Conservation (phyloP, 2,797 vertebrate genomes). For the Etheostoma perlongum region DNA sequence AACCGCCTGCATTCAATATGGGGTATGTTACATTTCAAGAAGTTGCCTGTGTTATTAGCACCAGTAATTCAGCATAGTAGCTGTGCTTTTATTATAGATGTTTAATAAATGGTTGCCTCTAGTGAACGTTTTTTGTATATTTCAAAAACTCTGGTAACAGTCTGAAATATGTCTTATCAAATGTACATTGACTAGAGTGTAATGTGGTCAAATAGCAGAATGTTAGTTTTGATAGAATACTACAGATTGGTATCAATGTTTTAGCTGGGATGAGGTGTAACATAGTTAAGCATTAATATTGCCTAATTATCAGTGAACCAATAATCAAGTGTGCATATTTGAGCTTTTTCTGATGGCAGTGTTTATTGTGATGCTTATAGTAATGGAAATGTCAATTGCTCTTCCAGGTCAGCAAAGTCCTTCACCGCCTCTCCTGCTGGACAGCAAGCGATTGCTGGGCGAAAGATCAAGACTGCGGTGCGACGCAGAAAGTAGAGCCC, state of each 20-base stretch:
- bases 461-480: conserved; percentile 97
- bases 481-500: conserved; percentile 92
- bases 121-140: background rate
- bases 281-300: background rate
- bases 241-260: background rate
- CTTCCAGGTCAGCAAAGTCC: conserved; percentile 84
- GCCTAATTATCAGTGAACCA: background rate
- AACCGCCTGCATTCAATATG: conserved; percentile 85
- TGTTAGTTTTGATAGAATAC: background rate
- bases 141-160: background rate
- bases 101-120: background rate
- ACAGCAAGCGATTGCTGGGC: conserved; percentile 85
- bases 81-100: background rate
- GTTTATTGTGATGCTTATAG: background rate
- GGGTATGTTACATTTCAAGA: conserved; percentile 84
- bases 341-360: background rate
- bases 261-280: background rate
- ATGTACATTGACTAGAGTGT: background rate
- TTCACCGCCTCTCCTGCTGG: conserved; percentile 81
- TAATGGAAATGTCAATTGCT: background rate
- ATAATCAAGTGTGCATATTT: background rate
- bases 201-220: background rate
- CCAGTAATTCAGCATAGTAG: too few relatives aligned
- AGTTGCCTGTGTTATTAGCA: too few relatives aligned
- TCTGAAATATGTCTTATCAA: background rate